Conservation (phyloP, 2,113 vertebrate species). For the Deroptyus accipitrinus region DNA sequence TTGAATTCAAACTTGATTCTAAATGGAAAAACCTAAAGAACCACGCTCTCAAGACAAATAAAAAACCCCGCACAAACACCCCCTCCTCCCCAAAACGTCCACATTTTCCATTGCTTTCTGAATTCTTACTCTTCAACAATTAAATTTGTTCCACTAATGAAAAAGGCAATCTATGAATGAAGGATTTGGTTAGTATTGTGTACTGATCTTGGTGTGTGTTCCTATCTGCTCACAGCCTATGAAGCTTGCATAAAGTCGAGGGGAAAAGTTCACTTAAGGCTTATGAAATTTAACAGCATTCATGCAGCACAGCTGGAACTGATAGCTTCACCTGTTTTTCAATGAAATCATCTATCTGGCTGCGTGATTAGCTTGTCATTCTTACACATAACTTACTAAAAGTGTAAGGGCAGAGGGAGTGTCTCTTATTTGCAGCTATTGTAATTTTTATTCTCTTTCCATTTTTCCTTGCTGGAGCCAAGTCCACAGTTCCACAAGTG, state of each 20-base stretch:
- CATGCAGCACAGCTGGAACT: not conserved
- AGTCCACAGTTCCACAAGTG: not conserved
- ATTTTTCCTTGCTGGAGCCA: not conserved
- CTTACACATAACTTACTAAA: not conserved
- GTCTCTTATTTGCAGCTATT: not conserved
- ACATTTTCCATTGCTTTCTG: not conserved
- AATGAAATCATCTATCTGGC: not conserved
- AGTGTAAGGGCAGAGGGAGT: not conserved
- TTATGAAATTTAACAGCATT: slow-evolving; percentile 25
- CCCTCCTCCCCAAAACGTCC: not conserved
- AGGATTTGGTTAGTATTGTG: not conserved
- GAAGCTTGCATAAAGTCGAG: not conserved
- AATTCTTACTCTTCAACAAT: not conserved
- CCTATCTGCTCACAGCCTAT: not conserved
- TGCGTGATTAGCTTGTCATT: not conserved
- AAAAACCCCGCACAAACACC: not conserved
- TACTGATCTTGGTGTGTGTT: not conserved
- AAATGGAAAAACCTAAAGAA: not conserved
- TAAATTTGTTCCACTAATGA: not conserved
- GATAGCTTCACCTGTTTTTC: slow-evolving; percentile 12
- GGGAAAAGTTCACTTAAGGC: not conserved
- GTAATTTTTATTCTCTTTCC: not conserved
- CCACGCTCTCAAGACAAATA: not conserved
- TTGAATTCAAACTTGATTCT: not conserved
- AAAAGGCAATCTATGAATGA: not conserved